A percentile compares a stretch with the other conserved stretches of the same genome.
These are phyloP conservation scores for Drosophila ficusphila DNA, from an alignment of 1,140 invertebrate genomes.

Conservation along the genomic window DNA sequence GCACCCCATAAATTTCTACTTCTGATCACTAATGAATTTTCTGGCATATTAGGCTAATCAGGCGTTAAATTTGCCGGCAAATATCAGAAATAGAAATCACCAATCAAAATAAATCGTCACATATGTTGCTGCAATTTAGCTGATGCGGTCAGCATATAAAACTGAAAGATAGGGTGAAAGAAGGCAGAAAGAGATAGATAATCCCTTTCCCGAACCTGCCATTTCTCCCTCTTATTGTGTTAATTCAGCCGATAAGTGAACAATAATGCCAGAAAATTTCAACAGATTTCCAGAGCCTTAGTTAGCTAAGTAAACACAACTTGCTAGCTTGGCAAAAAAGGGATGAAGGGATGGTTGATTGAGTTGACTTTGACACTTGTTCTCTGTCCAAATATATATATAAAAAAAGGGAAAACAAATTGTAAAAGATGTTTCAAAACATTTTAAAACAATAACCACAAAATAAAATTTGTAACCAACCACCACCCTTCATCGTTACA, in stretches of 20 bases:
- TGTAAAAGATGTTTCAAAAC: constrained; percentile 61
- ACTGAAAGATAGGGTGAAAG: background rate
- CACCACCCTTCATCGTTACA: constrained; percentile 5
- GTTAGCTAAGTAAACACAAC: constrained; percentile 59
- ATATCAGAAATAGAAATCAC: constrained; percentile 47
- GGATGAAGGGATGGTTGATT: constrained; percentile 29
- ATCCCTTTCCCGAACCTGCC: constrained; percentile 5
- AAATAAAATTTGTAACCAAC: constrained; percentile 6
- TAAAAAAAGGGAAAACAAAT: constrained; percentile 24
- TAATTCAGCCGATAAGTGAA: constrained; percentile 79
- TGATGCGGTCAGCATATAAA: constrained; percentile 47
- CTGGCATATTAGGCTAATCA: constrained; percentile 55
- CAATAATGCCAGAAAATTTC: constrained; percentile 73
- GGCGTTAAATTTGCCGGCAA: constrained; percentile 55
- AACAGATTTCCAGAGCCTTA: constrained; percentile 53
- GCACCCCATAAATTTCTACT: background rate
- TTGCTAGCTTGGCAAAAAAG: constrained; percentile 17
- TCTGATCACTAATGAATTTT: constrained; percentile 2
- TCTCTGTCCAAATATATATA: constrained; percentile 13
- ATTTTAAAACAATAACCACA: constrained; percentile 59
- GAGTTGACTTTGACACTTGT: constrained; percentile 56
- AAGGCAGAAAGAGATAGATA: constrained; percentile 10
- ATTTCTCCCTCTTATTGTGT: constrained; percentile 49
- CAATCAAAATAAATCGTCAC: constrained; percentile 70
- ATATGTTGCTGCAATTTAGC: constrained; percentile 75